Base-by-base conservation (phyloP, 2,797 vertebrate species). In the Morus bassanus region DNA sequence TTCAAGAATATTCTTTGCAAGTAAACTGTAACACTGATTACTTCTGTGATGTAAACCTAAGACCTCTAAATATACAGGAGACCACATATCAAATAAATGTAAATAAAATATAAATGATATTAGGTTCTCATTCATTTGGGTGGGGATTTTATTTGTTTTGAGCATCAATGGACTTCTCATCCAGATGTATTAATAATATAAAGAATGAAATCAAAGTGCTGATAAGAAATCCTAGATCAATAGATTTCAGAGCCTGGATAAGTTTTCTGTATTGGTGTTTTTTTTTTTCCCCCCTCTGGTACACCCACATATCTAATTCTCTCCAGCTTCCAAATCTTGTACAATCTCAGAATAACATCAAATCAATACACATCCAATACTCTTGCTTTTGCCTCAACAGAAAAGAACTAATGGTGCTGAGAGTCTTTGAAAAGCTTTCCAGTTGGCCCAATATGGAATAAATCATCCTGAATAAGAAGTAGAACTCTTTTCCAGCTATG, bases 351-450 rank as follows among this genome's bases (percentile, higher is more conserved):
- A 98, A 96, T 91, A 97, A 85, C 87, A 94, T 60, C 61, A 92
- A 88, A 98, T 98, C 97, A 95, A 97, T 97, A 94, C 68, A 21
- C 17, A 76, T 89, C 63, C 75, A 82, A 59, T 90, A 88, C 39
- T 91, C 92, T 92, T 92, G 89, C 51, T 96, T 98, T 96, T 94
- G 91, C 92, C 72, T 96, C 75, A 86, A 83, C 88, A 73, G 93
- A 96, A 97, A 95, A 95, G 92, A 95, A 63, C 72, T 87, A 74
- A 86, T 73, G 56, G 65, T 93, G 89, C 86, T 97, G 93, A 95
- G 95, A 93, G 74, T 59, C 83, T 97, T 96, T 97, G 94, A 97
- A 97, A 98, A 96, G 61, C 89, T 95, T 97, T 98, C 91, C 57
- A 96, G 91, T 96, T 98, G 92, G 94, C 73, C 87, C 91, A 94